A percentile compares a stretch with the other conserved stretches of the same genome.
These are phyloP conservation scores for Zaprionus inermis DNA, from an alignment of 1,140 invertebrate species.

Conservation along the genomic window DNA sequence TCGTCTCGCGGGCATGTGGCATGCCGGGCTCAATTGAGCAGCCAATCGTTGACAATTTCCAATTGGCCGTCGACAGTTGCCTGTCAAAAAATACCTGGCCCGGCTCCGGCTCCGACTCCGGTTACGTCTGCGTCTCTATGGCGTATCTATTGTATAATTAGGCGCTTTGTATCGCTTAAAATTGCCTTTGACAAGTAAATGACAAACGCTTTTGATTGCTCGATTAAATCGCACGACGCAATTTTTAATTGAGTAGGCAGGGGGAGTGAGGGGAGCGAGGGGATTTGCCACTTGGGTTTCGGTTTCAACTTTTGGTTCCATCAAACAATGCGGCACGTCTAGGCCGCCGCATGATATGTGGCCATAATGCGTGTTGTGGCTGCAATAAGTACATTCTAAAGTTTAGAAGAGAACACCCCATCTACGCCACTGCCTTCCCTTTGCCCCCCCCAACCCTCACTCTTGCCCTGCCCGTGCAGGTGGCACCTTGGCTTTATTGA, in stretches of 20 bases:
- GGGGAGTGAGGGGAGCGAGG: neutral
- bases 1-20: neutral
- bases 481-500: slow-evolving; percentile 83
- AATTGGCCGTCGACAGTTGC: slow-evolving; percentile 27
- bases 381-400: slow-evolving; percentile 72
- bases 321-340: slow-evolving; percentile 60
- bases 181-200: slow-evolving; percentile 78
- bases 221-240: slow-evolving; percentile 73
- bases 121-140: neutral
- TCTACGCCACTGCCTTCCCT: too few relatives aligned
- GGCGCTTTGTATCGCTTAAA: slow-evolving; percentile 60
- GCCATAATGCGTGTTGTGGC: slow-evolving; percentile 72
- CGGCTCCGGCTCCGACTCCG: neutral
- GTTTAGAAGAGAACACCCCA: slow-evolving; percentile 38
- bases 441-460: neutral
- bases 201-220: slow-evolving; percentile 80
- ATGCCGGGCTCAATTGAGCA: neutral
- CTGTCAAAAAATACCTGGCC: slow-evolving; percentile 61
- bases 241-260: slow-evolving; percentile 66
- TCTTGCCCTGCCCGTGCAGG: slow-evolving; percentile 22
- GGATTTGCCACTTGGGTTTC: slow-evolving; percentile 13
- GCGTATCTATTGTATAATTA: slow-evolving; percentile 65
- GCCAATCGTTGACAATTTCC: slow-evolving; percentile 5
- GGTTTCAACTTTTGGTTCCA: slow-evolving; percentile 28
- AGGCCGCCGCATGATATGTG: slow-evolving; percentile 62